A percentile compares a stretch with the other conserved stretches of the same genome.
phyloP scores from a whole-genome alignment of 2,113 vertebrate genomes.

The Tychaedon coryphoeus region DNA sequence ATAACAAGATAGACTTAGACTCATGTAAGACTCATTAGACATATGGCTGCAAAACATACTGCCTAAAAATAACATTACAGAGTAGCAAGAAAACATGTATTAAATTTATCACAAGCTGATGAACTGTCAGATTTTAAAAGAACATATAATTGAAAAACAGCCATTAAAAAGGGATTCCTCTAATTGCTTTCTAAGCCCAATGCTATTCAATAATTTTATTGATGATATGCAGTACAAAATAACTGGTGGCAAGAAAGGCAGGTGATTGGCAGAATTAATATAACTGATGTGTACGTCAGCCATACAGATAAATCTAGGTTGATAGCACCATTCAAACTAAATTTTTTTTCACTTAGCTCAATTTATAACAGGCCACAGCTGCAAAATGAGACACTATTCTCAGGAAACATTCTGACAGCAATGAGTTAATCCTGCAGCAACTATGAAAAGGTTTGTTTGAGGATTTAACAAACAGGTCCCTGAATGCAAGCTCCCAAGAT shows the following conservation, averaged over 20 bases:
- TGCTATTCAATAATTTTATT: neutral
- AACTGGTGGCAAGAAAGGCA: neutral
- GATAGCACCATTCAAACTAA: neutral
- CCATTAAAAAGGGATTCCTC: conserved; percentile 1
- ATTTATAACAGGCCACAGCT: neutral
- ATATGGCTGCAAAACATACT: neutral
- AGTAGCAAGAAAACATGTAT: neutral
- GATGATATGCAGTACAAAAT: neutral
- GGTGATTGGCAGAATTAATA: neutral
- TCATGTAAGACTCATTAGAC: neutral
- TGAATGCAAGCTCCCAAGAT: neutral
- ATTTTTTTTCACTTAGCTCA: neutral
- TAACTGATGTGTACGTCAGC: neutral
- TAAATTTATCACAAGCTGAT: neutral
- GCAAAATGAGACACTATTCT: neutral
- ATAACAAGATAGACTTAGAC: neutral
- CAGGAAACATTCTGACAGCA: neutral
- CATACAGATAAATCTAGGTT: neutral
- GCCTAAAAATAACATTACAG: conserved; percentile 1
- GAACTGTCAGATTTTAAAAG: neutral
- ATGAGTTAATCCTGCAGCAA: neutral
- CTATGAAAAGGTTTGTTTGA: neutral
- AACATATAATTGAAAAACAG: neutral
- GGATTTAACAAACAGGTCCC: neutral
- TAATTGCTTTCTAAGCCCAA: neutral